These are phyloP conservation scores for Cyanoderma ruficeps DNA, from an alignment of 2,113 vertebrate species.

Conservation along the genomic window DNA sequence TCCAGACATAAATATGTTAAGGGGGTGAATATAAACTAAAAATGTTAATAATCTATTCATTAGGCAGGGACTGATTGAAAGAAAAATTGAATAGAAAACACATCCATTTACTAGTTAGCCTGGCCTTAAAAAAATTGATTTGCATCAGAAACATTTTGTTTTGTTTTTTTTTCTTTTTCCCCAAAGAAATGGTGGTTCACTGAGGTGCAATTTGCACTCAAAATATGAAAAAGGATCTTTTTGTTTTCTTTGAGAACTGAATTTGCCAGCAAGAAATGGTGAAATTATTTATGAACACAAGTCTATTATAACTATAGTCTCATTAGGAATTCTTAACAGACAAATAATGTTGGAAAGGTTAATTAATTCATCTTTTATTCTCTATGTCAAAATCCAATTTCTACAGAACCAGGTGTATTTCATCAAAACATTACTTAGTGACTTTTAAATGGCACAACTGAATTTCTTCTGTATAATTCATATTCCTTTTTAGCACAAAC, in stretches of 20 bases:
- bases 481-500: neutral
- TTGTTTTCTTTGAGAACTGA: neutral
- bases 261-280: neutral
- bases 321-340: neutral
- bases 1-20: neutral
- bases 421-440: neutral
- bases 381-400: neutral
- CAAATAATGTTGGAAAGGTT: neutral
- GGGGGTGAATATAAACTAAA: neutral
- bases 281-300: neutral
- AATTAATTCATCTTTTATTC: neutral
- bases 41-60: neutral
- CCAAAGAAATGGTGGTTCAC: neutral
- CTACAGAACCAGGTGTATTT: neutral
- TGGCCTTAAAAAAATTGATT: neutral
- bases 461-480: neutral
- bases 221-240: neutral
- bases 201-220: neutral
- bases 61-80: neutral
- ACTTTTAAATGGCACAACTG: neutral
- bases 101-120: neutral
- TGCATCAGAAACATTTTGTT: neutral
- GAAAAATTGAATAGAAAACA: neutral
- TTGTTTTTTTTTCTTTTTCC: neutral
- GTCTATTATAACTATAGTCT: neutral